Evolutionary conservation across 2,888 invertebrate genomes (phyloP), one percentile per base, ranked within the genome.

Genomic region (Scelioninae gen. 1): DNA sequence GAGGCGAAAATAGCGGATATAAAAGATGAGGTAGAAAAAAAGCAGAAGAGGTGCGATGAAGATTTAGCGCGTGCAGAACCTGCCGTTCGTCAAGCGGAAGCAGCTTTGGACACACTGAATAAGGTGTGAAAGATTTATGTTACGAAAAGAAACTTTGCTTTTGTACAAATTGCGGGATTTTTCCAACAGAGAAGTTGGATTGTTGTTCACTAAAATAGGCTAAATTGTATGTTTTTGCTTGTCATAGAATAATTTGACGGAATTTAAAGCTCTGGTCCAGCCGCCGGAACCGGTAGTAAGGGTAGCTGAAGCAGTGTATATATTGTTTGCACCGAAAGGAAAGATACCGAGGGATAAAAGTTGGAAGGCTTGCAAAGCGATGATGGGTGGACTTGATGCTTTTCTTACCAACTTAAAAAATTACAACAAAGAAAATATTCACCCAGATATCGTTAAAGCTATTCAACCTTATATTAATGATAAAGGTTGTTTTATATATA

Each of bases 351-450:
- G 97, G 93, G 98, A 98, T 91, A 94, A 96, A 84, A 96, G 96
- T 31, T 98, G 98, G 98, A 98, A 98, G 91, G 95, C 96, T 15
- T 96, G 96, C 86, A 98, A 98, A 93, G 94, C 94, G 6, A 95
- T 98, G 94, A 98, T 98, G 98, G 95, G 95, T 10, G 97, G 97
- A 92, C 96, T 97, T 2, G 98, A 98, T 92, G 95, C 95, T 86
- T 98, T 98, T 91, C 93, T 98, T 60, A 94, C 95, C 85, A 95
- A 96, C 88, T 93, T 98, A 49, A 94, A 96, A 15, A 95, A 96
- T 91, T 98, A 98, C 88, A 97, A 98, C 90, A 98, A 98, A 90
- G 98, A 98, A 91, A 97, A 98, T 90, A 98, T 98, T 90, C 96
- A 96, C 87, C 96, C 97, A 0, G 96, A 97, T 85, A 94, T 97